A percentile compares a stretch with the other conserved stretches of the same genome.
phyloP scores from a whole-genome alignment of 2,888 invertebrate genomes.

The Anticlea derivata region DNA sequence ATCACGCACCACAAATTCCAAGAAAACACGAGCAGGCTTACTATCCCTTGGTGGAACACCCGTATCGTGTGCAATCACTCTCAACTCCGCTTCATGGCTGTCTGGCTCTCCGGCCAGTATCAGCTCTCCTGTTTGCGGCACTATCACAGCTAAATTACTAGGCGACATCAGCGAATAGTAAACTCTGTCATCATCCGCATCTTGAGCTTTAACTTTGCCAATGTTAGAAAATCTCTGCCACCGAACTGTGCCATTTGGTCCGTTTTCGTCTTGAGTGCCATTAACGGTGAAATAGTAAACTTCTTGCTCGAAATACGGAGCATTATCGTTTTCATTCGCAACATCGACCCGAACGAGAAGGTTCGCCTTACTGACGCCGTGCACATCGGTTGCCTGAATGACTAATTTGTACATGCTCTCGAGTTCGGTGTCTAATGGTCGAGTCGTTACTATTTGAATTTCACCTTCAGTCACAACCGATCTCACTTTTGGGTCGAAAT shows the following conservation, averaged over 20 bases:
- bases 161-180: slow-evolving; percentile 93
- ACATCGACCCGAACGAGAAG: slow-evolving; percentile 91
- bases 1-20: slow-evolving; percentile 87
- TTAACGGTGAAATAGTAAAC: slow-evolving; percentile 91
- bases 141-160: slow-evolving; percentile 93
- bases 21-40: slow-evolving; percentile 89
- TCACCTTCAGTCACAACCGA: slow-evolving; percentile 85
- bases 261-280: slow-evolving; percentile 83
- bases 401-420: slow-evolving; percentile 88
- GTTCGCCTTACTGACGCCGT: slow-evolving; percentile 91
- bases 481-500: slow-evolving; percentile 73
- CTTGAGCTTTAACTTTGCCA: slow-evolving; percentile 93
- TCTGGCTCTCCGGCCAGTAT: slow-evolving; percentile 92
- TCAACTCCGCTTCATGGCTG: slow-evolving; percentile 86
- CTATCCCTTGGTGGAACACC: slow-evolving; percentile 89
- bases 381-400: slow-evolving; percentile 91
- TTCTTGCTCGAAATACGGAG: slow-evolving; percentile 91
- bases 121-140: slow-evolving; percentile 96
- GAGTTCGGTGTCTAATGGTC: slow-evolving; percentile 91
- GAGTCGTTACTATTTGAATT: slow-evolving; percentile 89
- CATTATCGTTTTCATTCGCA: slow-evolving; percentile 95
- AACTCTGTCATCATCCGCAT: slow-evolving; percentile 96
- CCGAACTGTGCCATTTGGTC: slow-evolving; percentile 84
- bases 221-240: slow-evolving; percentile 93
- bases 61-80: slow-evolving; percentile 93